Evolutionary conservation across 2,888 invertebrate species (phyloP).

Genomic region (Gryllus longicercus): DNA sequence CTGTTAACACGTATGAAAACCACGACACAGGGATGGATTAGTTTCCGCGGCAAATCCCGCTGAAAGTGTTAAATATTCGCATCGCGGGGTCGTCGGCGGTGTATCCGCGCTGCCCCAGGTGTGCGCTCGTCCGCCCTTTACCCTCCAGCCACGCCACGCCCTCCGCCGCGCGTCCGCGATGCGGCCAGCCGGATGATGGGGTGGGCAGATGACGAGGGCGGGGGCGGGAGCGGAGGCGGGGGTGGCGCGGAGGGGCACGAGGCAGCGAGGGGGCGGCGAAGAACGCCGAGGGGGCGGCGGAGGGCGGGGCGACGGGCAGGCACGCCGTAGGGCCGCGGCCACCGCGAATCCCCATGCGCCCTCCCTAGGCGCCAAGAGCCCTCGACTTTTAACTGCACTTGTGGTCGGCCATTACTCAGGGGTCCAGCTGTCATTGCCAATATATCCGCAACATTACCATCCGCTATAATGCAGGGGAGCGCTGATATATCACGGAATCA

Average conservation of each 20-base stretch:
- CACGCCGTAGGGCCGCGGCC: neutral
- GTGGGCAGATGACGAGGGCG: neutral
- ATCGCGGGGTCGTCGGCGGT: no score
- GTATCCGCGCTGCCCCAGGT: neutral
- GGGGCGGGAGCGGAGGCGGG: neutral
- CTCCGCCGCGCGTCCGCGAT: neutral
- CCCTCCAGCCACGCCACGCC: neutral
- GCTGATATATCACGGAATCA: slow-evolving; percentile 12
- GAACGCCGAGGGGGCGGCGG: neutral
- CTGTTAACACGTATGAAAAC: no score
- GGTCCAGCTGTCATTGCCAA: slow-evolving; percentile 19
- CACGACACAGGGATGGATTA: no score
- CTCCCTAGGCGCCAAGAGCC: slow-evolving; percentile 17
- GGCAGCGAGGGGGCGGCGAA: neutral
- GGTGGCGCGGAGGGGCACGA: neutral
- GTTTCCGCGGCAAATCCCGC: no score
- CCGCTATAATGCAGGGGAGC: slow-evolving; percentile 22
- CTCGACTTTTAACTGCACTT: slow-evolving; percentile 30
- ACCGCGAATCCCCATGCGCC: neutral
- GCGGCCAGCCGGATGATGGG: neutral
- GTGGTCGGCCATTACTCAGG: slow-evolving; percentile 27
- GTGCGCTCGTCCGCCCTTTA: neutral
- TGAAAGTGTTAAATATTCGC: no score
- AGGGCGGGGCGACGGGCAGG: neutral
- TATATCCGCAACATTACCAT: slow-evolving; percentile 21